Base-by-base conservation (phyloP, 1,140 invertebrate genomes). In the Drosophila malerkotliana region DNA sequence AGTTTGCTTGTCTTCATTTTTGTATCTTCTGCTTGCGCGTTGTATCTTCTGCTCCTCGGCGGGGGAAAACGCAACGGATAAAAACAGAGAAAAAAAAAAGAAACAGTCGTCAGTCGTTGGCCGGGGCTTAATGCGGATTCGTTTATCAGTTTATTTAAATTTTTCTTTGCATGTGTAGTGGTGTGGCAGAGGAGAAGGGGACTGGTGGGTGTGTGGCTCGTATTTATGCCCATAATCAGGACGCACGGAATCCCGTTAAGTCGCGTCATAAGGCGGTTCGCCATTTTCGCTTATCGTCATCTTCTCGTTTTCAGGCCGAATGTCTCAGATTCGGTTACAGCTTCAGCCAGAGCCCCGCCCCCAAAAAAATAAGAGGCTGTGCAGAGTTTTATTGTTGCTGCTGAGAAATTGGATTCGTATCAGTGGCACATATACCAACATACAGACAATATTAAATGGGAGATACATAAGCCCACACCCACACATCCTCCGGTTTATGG, bases 321-420 rank as follows among this genome's bases (percentile, higher is more conserved):
- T 14, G 48, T 26, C 58, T 8, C 30, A 34, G 39, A 67, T 51
- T 61, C 34, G 41, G 62, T 18, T 34, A 47, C 61, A 24, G 34
- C 51, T 26, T n/a, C 5, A 41, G 62, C 28, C 68, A 30, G n/a
- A 71, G 78, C 71, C 45, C 41, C 78, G 69, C 74, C 82, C 45
- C 63, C 74, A 54, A 44, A 44, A 15, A 44, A 12, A 44, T 15
- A 51, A 62, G 26, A 44, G 56, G 30, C 21, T 63, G 52, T 24
- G 68, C 78, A 52, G 72, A 79, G 48, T 88, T 88, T 87, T 87
- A 87, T 87, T 88, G 79, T 88, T 57, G 72, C 67, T 30, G 57
- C 63, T 73, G 67, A 79, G 76, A 90, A 90, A 90, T 90, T 90
- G 87, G 87, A 90, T 90, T 90, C 80, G 81, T 87, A 90, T 83